phyloP scores from a whole-genome alignment of 2,113 vertebrate genomes.

The Caretta caretta region DNA sequence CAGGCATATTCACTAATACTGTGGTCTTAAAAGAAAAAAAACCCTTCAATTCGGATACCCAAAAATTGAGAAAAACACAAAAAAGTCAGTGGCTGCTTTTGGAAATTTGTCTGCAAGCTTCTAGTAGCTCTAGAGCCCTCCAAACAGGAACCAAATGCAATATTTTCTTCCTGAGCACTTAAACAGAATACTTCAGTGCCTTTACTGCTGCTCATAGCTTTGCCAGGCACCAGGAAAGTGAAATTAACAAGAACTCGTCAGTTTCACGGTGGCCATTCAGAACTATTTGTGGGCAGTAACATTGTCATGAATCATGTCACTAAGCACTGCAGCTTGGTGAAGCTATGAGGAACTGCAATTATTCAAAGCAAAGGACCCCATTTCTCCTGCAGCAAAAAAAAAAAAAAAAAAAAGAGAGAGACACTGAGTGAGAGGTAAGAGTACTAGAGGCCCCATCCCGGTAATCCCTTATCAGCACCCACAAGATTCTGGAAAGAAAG shows the following conservation, averaged over 20 bases:
- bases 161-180: background rate
- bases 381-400: no score
- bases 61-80: background rate
- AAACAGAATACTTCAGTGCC: no score
- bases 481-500: no score
- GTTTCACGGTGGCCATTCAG: background rate
- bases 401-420: no score
- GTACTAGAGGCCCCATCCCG: no score
- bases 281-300: slow-evolving; percentile 16
- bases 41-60: background rate
- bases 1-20: background rate
- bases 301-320: background rate
- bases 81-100: background rate
- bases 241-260: slow-evolving; percentile 26
- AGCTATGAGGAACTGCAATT: background rate
- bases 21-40: background rate
- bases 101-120: background rate
- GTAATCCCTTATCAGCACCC: no score
- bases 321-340: background rate
- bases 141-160: rapidly evolving
- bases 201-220: background rate
- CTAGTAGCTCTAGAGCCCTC: background rate
- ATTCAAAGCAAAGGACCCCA: no score
- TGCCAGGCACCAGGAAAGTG: slow-evolving; percentile 8
- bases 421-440: no score